Conservation (phyloP, 2,113 vertebrate genomes). For the Craseonycteris thonglongyai region DNA sequence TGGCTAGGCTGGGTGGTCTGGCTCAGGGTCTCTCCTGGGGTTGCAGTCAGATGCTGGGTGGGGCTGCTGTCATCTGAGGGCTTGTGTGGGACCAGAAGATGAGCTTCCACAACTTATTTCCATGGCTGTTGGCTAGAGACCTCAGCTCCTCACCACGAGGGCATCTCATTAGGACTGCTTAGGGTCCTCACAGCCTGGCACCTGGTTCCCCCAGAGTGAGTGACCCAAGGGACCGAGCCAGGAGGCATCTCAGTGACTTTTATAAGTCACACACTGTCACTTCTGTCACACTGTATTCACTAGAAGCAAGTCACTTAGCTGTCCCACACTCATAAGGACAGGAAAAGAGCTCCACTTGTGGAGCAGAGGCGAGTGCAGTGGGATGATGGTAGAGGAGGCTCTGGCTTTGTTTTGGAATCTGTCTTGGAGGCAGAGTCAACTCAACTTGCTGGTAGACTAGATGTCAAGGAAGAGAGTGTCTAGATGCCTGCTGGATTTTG, state of each 20-base stretch:
- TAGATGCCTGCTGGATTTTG: background rate
- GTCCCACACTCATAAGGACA: too few species aligned
- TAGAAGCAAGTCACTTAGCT: fast-evolving
- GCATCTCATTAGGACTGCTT: background rate
- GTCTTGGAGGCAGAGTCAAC: background rate
- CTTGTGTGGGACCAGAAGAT: background rate
- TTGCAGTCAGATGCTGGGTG: too few species aligned
- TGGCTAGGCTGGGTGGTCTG: background rate
- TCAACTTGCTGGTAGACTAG: background rate
- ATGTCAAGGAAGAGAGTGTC: background rate
- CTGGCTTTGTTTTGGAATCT: too few species aligned
- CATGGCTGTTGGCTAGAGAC: background rate
- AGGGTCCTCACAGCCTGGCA: fast-evolving
- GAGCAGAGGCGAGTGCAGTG: fast-evolving
- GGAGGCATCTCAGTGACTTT: background rate
- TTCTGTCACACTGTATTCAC: background rate
- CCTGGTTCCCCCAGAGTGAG: background rate
- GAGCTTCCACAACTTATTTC: fast-evolving
- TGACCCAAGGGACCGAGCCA: background rate
- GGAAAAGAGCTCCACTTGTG: fast-evolving
- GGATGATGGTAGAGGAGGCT: fast-evolving
- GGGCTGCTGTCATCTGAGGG: background rate
- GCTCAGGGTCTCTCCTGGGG: background rate
- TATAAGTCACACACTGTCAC: background rate
- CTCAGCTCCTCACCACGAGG: fast-evolving